A percentile compares a stretch with the other conserved stretches of the same genome.
These are phyloP conservation scores for Patiria miniata DNA, from an alignment of 35 echinoderm and acorn worm species.

Conservation along the genomic window DNA sequence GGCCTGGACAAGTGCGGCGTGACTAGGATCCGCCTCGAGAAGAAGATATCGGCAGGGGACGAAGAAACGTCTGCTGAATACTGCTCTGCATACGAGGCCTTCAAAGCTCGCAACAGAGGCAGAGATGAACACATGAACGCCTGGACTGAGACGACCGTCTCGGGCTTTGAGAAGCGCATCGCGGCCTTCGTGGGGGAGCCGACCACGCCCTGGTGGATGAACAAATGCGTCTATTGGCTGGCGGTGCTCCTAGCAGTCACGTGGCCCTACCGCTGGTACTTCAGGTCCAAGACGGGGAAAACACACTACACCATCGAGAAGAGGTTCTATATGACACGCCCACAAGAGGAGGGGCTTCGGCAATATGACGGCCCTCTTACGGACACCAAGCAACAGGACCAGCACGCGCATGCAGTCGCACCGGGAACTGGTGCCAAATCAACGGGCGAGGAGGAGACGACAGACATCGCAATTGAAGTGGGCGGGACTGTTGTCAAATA, in stretches of 20 bases:
- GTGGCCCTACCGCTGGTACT: slow-evolving; percentile 13
- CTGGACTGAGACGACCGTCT: background rate
- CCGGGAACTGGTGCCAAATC: background rate
- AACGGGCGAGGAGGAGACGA: background rate
- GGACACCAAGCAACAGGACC: no score
- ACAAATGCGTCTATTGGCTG: background rate
- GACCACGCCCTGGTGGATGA: background rate
- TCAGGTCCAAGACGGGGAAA: background rate
- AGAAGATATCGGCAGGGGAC: background rate
- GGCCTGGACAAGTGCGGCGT: background rate
- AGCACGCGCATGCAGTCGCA: background rate
- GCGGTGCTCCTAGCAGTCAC: background rate
- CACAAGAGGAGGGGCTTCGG: background rate
- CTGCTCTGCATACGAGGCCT: background rate
- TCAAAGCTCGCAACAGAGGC: background rate
- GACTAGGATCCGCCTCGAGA: background rate
- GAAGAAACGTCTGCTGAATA: background rate
- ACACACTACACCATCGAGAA: background rate
- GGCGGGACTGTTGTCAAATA: background rate
- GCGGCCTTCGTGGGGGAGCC: background rate
- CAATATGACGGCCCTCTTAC: background rate
- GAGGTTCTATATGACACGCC: background rate
- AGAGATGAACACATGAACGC: background rate
- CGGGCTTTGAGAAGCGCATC: slow-evolving; percentile 1
- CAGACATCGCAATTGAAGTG: background rate